These are phyloP conservation scores for Tipula helvola DNA, from an alignment of 2,888 invertebrate genomes.

Conservation along the genomic window DNA sequence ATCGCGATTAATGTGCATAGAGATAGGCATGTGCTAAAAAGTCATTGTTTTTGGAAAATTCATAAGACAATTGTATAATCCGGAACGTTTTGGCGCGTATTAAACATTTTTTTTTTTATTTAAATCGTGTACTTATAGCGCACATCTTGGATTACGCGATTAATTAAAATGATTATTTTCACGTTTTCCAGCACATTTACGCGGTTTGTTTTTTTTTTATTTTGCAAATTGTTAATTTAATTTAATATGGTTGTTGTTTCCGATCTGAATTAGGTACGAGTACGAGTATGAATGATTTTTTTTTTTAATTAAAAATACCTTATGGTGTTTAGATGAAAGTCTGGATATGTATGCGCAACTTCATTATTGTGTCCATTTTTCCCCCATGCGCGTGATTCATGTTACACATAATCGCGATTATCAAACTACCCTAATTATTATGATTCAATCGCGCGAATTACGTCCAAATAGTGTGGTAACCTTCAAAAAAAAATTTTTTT, in stretches of 20 bases:
- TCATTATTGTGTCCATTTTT: neutral
- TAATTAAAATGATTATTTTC: neutral
- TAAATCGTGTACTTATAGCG: neutral
- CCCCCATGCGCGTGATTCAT: neutral
- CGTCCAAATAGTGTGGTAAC: neutral
- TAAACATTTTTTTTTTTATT: neutral
- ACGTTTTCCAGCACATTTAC: neutral
- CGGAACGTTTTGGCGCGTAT: neutral
- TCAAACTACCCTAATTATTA: neutral
- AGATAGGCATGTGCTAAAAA: neutral
- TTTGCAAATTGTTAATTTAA: neutral
- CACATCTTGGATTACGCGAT: neutral
- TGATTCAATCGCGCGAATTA: neutral
- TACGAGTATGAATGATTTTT: too few species aligned
- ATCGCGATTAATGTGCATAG: neutral
- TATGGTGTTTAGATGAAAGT: neutral
- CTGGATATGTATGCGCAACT: neutral
- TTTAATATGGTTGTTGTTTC: neutral
- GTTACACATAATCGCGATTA: neutral
- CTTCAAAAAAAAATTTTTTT: neutral
- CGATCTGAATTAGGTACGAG: neutral
- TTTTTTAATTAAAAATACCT: neutral
- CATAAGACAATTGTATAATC: neutral
- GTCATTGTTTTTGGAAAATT: neutral
- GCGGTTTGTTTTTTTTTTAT: neutral